Evolutionary conservation across 1,140 invertebrate genomes (phyloP).

Genomic region (Platyscapa corneri): DNA sequence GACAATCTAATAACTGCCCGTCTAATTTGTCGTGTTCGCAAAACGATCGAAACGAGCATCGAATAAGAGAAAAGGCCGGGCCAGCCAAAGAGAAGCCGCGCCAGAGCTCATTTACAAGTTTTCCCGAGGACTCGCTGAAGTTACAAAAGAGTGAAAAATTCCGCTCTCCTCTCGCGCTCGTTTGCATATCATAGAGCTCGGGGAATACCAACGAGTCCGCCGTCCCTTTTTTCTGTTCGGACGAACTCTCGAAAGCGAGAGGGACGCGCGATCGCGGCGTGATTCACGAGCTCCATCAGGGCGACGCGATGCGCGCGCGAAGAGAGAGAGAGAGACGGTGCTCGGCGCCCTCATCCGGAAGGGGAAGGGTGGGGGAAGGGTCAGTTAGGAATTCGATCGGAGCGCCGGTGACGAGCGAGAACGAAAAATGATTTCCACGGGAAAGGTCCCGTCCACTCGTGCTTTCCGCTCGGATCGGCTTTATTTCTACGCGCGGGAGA

Average conservation of each 20-base stretch:
- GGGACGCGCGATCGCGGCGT: neutral
- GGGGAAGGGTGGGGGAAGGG: too few species aligned
- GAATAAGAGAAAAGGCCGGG: neutral
- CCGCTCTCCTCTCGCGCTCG: conserved; percentile 8
- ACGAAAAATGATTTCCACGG: neutral
- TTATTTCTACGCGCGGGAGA: neutral
- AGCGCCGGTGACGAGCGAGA: neutral
- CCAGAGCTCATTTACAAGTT: neutral
- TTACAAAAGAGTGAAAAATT: neutral
- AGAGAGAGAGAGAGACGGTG: neutral
- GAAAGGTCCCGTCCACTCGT: neutral
- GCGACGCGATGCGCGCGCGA: too few species aligned
- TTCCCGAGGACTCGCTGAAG: neutral
- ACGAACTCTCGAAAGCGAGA: neutral
- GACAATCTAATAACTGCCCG: neutral
- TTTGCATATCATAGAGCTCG: neutral
- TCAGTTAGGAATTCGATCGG: neutral
- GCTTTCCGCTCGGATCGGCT: neutral
- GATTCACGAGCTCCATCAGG: too few species aligned
- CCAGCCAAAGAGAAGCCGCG: neutral
- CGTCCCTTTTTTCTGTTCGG: neutral
- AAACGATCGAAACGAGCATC: neutral
- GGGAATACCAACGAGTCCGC: conserved; percentile 9
- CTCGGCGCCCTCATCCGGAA: neutral
- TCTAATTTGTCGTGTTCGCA: too few species aligned